Conservation (phyloP, 30 jellyfish, hydroid and myxozoan species). For the Hydractinia symbiolongicarpus region DNA sequence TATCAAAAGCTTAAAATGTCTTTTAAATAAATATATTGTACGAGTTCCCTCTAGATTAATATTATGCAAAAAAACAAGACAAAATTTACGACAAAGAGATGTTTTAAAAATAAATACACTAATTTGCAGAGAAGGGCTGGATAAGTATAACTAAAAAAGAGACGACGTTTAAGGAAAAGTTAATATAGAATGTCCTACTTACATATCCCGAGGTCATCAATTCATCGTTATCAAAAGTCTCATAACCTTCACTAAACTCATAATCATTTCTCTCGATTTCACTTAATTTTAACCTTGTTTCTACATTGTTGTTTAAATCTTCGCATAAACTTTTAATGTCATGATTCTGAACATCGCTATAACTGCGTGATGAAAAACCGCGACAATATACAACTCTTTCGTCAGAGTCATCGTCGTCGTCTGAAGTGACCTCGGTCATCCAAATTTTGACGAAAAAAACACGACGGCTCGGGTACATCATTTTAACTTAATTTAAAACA, state of each 20-base stretch:
- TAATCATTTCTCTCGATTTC: neutral
- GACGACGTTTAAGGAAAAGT: no score
- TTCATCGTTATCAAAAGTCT: conserved; percentile 12
- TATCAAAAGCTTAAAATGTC: no score
- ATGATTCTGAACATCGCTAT: neutral
- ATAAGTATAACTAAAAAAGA: no score
- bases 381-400: conserved; percentile 3
- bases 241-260: conserved; percentile 15
- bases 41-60: no score
- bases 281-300: neutral
- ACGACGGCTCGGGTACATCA: conserved; percentile 30
- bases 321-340: neutral
- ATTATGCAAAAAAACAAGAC: no score
- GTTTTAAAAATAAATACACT: no score
- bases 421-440: conserved; percentile 30
- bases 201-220: neutral
- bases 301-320: neutral
- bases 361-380: neutral
- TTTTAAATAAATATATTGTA: no score
- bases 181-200: neutral
- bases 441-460: conserved; percentile 31
- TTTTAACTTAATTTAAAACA: neutral
- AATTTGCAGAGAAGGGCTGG: no score
- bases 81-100: no score
- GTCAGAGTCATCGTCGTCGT: conserved; percentile 30